phyloP scores from a whole-genome alignment of 2,888 invertebrate species.

The Pinctada fucata region DNA sequence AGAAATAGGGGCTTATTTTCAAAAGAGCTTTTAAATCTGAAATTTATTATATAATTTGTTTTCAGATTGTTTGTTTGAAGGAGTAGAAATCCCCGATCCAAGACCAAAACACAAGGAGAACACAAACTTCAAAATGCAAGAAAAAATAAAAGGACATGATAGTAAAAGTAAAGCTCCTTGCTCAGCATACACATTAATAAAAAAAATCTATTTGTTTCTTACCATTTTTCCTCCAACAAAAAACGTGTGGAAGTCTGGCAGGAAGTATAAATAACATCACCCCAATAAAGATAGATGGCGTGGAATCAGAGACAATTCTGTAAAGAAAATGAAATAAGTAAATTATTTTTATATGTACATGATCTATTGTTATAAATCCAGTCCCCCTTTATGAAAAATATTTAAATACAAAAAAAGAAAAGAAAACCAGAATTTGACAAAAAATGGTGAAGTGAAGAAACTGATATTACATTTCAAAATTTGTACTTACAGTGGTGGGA shows the following conservation, averaged over 20 bases:
- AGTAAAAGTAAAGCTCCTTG: not conserved
- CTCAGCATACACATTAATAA: not conserved
- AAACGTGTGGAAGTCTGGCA: conserved; percentile 81
- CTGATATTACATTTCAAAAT: too few relatives aligned
- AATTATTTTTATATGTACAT: not conserved
- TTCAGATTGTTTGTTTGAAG: too few relatives aligned
- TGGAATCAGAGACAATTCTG: conserved; percentile 77
- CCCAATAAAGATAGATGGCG: conserved; percentile 87
- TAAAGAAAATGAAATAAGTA: conserved; percentile 9
- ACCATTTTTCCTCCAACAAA: conserved; percentile 39
- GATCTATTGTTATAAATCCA: not conserved
- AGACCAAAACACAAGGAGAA: not conserved
- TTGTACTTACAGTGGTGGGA: conserved; percentile 20
- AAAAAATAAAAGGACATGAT: not conserved
- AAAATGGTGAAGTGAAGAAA: too few relatives aligned
- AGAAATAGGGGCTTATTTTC: too few relatives aligned
- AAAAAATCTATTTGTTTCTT: not conserved
- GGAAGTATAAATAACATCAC: conserved; percentile 91
- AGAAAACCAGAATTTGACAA: not conserved
- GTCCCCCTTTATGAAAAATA: not conserved
- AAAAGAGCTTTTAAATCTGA: too few relatives aligned
- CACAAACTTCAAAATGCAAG: not conserved
- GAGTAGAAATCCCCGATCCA: too few relatives aligned
- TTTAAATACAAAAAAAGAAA: not conserved
- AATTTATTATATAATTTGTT: too few relatives aligned